These are phyloP conservation scores for Macropodus opercularis DNA, from an alignment of 2,797 vertebrate species.

Conservation along the genomic window DNA sequence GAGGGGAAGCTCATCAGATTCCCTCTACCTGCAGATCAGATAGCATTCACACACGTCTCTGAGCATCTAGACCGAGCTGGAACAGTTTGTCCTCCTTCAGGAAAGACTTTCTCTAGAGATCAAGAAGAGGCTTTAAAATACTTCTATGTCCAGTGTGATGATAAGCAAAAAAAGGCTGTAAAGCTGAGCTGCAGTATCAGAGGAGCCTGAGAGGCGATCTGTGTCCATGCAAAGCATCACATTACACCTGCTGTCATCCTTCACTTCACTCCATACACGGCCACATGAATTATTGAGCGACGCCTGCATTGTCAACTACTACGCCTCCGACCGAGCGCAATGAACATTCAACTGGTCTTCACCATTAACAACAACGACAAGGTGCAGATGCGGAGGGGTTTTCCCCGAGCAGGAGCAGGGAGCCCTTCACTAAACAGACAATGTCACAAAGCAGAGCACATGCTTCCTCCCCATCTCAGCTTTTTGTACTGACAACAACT, in stretches of 20 bases:
- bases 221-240: slow-evolving; percentile 64
- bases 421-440: background rate
- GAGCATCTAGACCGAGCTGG: background rate
- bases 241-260: slow-evolving; percentile 69
- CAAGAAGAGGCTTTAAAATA: slow-evolving; percentile 1
- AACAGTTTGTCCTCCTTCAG: background rate
- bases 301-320: slow-evolving; percentile 58
- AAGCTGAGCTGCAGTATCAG: slow-evolving; percentile 33
- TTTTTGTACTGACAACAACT: slow-evolving; percentile 38
- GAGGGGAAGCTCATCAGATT: slow-evolving; percentile 48
- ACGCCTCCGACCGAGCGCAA: slow-evolving; percentile 47
- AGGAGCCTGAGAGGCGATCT: slow-evolving; percentile 45
- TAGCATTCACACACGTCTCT: slow-evolving; percentile 23
- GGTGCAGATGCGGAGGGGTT: background rate
- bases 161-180: slow-evolving; percentile 45
- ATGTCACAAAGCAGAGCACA: slow-evolving; percentile 57
- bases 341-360: slow-evolving; percentile 22
- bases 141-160: background rate
- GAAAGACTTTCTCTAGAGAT: background rate
- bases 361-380: slow-evolving; percentile 32
- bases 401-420: background rate
- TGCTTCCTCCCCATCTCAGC: slow-evolving; percentile 47
- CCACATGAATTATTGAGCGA: slow-evolving; percentile 73
- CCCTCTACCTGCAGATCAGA: slow-evolving; percentile 43
- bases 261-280: slow-evolving; percentile 59